These are phyloP conservation scores for Danaus melanippus DNA, from an alignment of 1,140 invertebrate species.

Conservation along the genomic window DNA sequence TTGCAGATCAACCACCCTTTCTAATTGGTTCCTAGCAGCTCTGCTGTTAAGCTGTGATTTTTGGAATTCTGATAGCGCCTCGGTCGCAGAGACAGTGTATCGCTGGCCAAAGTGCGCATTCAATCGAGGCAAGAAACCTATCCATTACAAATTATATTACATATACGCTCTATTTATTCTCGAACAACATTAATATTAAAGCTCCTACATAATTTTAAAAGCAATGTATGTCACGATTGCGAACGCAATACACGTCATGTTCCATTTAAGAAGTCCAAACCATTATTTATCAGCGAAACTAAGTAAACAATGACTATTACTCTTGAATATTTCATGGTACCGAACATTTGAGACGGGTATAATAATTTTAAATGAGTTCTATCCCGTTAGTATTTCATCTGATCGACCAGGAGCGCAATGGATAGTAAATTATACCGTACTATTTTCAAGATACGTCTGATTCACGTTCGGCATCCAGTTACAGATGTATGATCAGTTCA, in stretches of 20 bases:
- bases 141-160: conserved; percentile 6
- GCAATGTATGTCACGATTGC: too few species aligned
- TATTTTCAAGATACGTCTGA: conserved; percentile 18
- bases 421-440: conserved; percentile 26
- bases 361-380: conserved; percentile 29
- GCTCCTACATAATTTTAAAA: too few species aligned
- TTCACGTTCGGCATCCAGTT: too few species aligned
- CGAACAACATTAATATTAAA: too few species aligned
- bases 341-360: conserved; percentile 20
- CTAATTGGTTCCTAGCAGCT: conserved; percentile 69
- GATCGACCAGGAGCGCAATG: conserved; percentile 25
- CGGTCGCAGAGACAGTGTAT: conserved; percentile 77
- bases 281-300: too few species aligned
- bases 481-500: too few species aligned
- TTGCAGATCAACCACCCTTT: conserved; percentile 72
- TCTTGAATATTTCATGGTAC: conserved; percentile 30
- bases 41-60: conserved; percentile 72
- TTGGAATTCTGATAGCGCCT: conserved; percentile 79
- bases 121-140: conserved; percentile 78
- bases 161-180: not conserved
- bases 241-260: not conserved
- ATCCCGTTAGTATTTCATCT: conserved; percentile 28
- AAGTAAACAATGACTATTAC: conserved; percentile 1
- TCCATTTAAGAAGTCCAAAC: conserved; percentile 9
- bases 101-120: conserved; percentile 76